phyloP scores from a whole-genome alignment of 2,113 vertebrate genomes.

The Synodontis membranacea region DNA sequence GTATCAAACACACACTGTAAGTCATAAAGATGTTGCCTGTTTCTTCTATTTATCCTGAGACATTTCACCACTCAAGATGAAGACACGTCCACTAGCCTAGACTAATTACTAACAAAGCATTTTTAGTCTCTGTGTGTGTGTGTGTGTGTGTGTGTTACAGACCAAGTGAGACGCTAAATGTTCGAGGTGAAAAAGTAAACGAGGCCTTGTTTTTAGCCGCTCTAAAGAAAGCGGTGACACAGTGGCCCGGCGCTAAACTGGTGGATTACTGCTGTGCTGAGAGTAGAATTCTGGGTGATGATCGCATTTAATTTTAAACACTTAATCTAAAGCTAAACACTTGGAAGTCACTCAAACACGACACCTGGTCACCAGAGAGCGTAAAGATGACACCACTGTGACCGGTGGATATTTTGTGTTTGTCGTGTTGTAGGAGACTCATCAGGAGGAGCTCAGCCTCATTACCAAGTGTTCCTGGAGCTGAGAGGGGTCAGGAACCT shows the following conservation, averaged over 20 bases:
- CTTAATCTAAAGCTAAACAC: too few species aligned
- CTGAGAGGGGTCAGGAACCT: constrained; percentile 86
- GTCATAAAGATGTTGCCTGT: background rate
- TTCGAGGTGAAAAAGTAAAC: constrained; percentile 82
- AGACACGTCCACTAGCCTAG: background rate
- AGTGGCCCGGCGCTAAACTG: constrained; percentile 84
- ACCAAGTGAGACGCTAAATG: constrained; percentile 78
- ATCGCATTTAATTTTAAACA: too few species aligned
- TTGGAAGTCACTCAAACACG: too few species aligned
- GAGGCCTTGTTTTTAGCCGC: constrained; percentile 78
- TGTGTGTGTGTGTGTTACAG: constrained; percentile 60
- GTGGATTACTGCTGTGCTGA: constrained; percentile 86
- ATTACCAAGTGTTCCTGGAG: constrained; percentile 90
- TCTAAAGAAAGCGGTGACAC: constrained; percentile 69
- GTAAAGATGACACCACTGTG: background rate
- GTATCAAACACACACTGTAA: background rate
- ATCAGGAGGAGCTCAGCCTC: constrained; percentile 79
- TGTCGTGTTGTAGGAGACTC: constrained; percentile 72
- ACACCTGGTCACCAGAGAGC: background rate
- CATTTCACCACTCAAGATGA: background rate
- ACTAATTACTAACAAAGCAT: background rate
- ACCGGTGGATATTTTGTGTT: background rate
- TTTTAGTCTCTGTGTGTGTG: background rate
- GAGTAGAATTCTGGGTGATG: constrained; percentile 84
- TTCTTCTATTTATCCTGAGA: background rate